Conservation (phyloP, 1,140 invertebrate species). For the Drosophila ananassae region DNA sequence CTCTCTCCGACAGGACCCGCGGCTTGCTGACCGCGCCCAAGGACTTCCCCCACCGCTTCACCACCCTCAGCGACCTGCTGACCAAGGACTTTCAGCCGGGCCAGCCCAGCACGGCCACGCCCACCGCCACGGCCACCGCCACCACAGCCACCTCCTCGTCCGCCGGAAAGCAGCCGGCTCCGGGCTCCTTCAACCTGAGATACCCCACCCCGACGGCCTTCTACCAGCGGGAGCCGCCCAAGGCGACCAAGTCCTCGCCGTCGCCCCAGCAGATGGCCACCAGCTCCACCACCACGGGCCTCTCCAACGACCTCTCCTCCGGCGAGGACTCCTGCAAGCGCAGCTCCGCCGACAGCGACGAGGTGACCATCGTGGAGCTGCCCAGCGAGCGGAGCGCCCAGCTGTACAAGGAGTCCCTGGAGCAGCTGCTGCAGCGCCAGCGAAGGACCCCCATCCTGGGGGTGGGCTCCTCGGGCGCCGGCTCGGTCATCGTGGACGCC, state of each 20-base stretch:
- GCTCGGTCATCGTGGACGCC: conserved; percentile 57
- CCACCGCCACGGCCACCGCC: conserved; percentile 28
- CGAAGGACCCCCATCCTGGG: conserved; percentile 19
- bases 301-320: conserved; percentile 23
- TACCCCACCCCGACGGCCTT: conserved; percentile 65
- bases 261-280: conserved; percentile 76
- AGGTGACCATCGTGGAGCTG: conserved; percentile 71
- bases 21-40: conserved; percentile 72
- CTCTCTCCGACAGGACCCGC: conserved; percentile 58
- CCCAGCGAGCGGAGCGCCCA: conserved; percentile 61
- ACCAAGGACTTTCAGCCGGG: conserved; percentile 69
- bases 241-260: conserved; percentile 61
- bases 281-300: conserved; percentile 51
- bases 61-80: conserved; percentile 76
- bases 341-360: conserved; percentile 55
- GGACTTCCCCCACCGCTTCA: conserved; percentile 79
- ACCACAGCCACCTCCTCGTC: conserved; percentile 40
- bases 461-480: background rate
- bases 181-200: conserved; percentile 50
- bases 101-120: conserved; percentile 14
- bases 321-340: conserved; percentile 46
- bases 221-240: conserved; percentile 56
- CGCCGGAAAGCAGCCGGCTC: conserved; percentile 60
- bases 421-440: conserved; percentile 70
- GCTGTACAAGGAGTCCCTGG: conserved; percentile 78